Evolutionary conservation across 2,888 invertebrate genomes (phyloP), one percentile per base, ranked within the genome.

Genomic region (Dryomyza anilis): DNA sequence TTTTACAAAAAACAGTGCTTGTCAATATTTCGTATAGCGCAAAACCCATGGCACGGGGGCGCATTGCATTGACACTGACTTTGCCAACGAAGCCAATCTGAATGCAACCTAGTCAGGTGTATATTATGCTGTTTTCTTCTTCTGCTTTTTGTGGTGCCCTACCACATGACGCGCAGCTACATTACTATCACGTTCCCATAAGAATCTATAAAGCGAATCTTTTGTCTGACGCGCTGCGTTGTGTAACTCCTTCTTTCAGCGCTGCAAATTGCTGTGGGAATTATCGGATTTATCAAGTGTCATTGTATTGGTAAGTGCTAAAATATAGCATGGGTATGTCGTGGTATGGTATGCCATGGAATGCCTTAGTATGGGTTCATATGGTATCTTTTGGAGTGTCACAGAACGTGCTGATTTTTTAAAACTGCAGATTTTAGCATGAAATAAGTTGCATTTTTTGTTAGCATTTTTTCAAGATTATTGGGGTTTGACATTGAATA

Each of bases 281-380:
- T 57, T 57, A 57, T 57, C 63, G 50, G 48, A 36, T 48, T 50
- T 33, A 50, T 60, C 25, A 60, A 60, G 46, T 46, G 59, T 59
- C 59, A 59, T 48, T 59, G 59, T 48, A 48, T 48, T 33, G 43
- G 27, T 27, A 45, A 45, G 57, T 57, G 33, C 36, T 36, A 55
- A 14, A 23, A 36, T 19, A 55, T 33, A 33, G 36, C 12, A 55
- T 36, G 30, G 27, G n/a, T 16, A 10, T 43, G 43, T 5, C 16
- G 43, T 10, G 14, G n/a, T n/a, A n/a, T n/a, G n/a, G n/a, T n/a
- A n/a, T n/a, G n/a, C n/a, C n/a, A n/a, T n/a, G n/a, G n/a, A n/a
- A n/a, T n/a, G n/a, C n/a, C n/a, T n/a, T n/a, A n/a, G n/a, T n/a
- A n/a, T n/a, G n/a, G n/a, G n/a, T n/a, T n/a, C n/a, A n/a, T n/a